A percentile compares a stretch with the other conserved stretches of the same genome.
phyloP scores from a whole-genome alignment of 1,140 invertebrate species.

The Ditylenchus dipsaci region DNA sequence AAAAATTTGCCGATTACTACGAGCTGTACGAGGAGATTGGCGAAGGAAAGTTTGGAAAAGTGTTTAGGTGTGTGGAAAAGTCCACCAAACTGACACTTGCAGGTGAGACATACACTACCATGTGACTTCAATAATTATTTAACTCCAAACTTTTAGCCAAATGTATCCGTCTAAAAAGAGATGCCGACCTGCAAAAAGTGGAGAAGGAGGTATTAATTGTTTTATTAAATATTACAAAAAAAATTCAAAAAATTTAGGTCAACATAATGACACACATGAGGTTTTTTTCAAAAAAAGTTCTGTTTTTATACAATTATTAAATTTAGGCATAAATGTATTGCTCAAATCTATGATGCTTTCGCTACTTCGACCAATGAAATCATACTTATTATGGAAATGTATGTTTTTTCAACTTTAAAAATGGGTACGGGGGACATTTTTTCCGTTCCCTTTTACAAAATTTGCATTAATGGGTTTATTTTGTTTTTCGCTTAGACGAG shows the following conservation, averaged over 20 bases:
- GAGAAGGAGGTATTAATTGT: conserved; percentile 58
- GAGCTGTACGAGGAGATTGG: conserved; percentile 59
- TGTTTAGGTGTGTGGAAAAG: conserved; percentile 54
- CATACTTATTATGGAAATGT: conserved; percentile 65
- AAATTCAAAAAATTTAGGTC: too few species aligned
- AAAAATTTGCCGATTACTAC: conserved; percentile 61
- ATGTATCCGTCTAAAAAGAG: conserved; percentile 7
- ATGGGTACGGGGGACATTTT: too few species aligned
- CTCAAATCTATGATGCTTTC: conserved; percentile 64
- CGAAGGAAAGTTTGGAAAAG: conserved; percentile 76
- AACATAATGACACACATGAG: conserved; percentile 62
- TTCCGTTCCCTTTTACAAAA: conserved; percentile 52
- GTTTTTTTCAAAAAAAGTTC: background rate
- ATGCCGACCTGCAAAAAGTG: conserved; percentile 44
- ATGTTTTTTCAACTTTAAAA: conserved; percentile 43
- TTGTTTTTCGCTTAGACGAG: too few species aligned
- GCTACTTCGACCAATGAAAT: conserved; percentile 64
- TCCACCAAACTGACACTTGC: conserved; percentile 45
- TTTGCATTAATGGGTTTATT: conserved; percentile 14
- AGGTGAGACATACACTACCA: conserved; percentile 24
- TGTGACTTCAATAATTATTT: background rate
- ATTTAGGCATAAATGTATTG: conserved; percentile 63
- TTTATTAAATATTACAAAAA: conserved; percentile 11
- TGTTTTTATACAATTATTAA: conserved; percentile 10
- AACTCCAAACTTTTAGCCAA: background rate